phyloP scores from a whole-genome alignment of 2,888 invertebrate genomes.

The Automeris io region DNA sequence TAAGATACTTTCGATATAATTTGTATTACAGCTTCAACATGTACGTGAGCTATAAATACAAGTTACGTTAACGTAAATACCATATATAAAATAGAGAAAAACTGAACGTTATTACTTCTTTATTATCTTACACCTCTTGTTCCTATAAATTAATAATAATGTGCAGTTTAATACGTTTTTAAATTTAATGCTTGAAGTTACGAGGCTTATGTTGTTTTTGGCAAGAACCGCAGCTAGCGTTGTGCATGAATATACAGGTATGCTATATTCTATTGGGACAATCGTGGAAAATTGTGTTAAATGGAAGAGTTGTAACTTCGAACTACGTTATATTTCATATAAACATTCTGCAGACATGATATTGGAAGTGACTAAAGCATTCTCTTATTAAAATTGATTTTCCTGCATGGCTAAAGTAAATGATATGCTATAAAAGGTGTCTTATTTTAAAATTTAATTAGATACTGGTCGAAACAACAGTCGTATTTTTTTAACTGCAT shows the following conservation, averaged over 20 bases:
- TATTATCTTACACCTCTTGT: constrained; percentile 7
- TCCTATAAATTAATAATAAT: constrained; percentile 9
- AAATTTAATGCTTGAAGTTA: constrained; percentile 7
- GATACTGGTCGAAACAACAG: too few relatives aligned
- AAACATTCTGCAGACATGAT: background rate
- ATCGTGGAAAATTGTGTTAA: constrained; percentile 6
- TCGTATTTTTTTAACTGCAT: too few relatives aligned
- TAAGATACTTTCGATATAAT: too few relatives aligned
- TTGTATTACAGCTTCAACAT: too few relatives aligned
- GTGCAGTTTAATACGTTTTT: constrained; percentile 9
- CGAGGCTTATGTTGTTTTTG: constrained; percentile 9
- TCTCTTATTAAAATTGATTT: too few relatives aligned
- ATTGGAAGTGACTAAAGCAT: background rate
- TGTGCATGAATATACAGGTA: background rate
- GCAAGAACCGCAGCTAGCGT: constrained; percentile 3
- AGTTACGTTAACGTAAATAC: constrained; percentile 5
- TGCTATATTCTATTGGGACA: background rate
- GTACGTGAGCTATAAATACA: constrained; percentile 7
- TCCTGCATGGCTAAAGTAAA: too few relatives aligned
- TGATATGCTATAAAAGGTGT: too few relatives aligned
- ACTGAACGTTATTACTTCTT: constrained; percentile 9
- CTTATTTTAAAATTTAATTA: too few relatives aligned
- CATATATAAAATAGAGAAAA: constrained; percentile 4
- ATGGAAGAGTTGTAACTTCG: background rate
- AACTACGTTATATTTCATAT: constrained; percentile 1